Evolutionary conservation across 1,140 invertebrate genomes (phyloP), one percentile per base, ranked within the genome.

Genomic region (Stratiolaelaps scimitus): DNA sequence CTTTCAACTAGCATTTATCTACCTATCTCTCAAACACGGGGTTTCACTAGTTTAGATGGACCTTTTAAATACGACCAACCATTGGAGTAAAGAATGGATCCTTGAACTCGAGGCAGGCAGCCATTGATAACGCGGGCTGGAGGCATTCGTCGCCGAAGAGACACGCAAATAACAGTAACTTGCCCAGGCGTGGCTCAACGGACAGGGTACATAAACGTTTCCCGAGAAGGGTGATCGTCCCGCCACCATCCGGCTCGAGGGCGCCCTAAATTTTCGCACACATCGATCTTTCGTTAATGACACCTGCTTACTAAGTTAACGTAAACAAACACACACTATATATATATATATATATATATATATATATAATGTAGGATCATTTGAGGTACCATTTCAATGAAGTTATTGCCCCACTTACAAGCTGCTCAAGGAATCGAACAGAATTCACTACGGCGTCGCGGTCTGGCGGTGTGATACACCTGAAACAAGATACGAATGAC

Each of bases 91-190:
- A 26, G 53, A 60, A 60, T 5, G 53, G 53, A 20, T 60, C 53
- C 20, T 60, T 60, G 53, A 60, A 60, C 4, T 60, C 53, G 53
- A 60, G 53, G 26, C 26, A 26, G 2, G 53, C 53, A 34, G 26
- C 26, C 26, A 60, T 60, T 26, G 53, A 60, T 23, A 26, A 29
- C 53, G 34, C 53, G 26, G 53, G 17, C 17, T 60, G 26, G 17
- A 20, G 17, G 23, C 53, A 60, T 40, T 40, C 10, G 10, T 40
- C 34, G 23, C 53, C 53, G 53, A 60, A 60, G 4, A 60, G 53
- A 17, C 13, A 29, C 23, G 26, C 53, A 5, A 60, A 15, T 2
- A 60, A 19, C 15, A 60, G 53, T 23, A 60, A 17, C 10, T 60
- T 60, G 0, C 15, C 53, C n/a, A 60, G 53, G 17, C 53, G 53